Base-by-base conservation (phyloP, 1,140 invertebrate species). In the Pogonomyrmex barbatus region DNA sequence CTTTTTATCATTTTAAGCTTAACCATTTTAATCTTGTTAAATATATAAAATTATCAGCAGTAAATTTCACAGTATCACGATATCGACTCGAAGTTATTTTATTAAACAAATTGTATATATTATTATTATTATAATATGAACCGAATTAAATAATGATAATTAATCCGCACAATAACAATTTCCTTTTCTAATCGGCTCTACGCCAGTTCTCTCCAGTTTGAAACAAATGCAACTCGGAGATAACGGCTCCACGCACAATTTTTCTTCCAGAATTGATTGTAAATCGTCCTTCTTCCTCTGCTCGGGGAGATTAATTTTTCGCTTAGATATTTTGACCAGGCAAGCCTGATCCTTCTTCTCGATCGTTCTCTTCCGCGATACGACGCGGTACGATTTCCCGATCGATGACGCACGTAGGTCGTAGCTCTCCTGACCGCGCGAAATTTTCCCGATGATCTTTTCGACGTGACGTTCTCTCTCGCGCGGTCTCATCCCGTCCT, bases 291-390 rank as follows among this genome's bases (percentile, higher is more conserved):
- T 67, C 24, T 1, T 67, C 9, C 42, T 71, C 12, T 47, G 12
- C 12, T 77, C 70, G 0, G 1, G 0, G 2, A 36, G 3, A 5
- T 77, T 47, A n/a, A 10, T 4, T 39, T 90, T 92, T 36, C 14
- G 36, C 9, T 58, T 91, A 4, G 87, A 6, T 24, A 92, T 90
- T 60, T 86, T 89, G 1, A 60, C 91, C 42, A 88, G 76, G 24
- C 79, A 88, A 6, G 75, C 45, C 10, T 87, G 84, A 30, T 92
- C 88, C 0, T 68, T 79, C 10, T 73, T 91, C 14, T 85, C 88
- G n/a, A 63, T 42, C 8, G 14, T 4, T 36, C 39, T 85, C 4
- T 50, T 87, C 6, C 4, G 60, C 0, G 14, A 1, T 0, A 5
- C 3, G 0, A 2, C 36, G 2, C 2, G 45, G 5, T 1, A 12